Evolutionary conservation across 2,888 invertebrate species (phyloP).

Genomic region (Epistrophe grossulariae): DNA sequence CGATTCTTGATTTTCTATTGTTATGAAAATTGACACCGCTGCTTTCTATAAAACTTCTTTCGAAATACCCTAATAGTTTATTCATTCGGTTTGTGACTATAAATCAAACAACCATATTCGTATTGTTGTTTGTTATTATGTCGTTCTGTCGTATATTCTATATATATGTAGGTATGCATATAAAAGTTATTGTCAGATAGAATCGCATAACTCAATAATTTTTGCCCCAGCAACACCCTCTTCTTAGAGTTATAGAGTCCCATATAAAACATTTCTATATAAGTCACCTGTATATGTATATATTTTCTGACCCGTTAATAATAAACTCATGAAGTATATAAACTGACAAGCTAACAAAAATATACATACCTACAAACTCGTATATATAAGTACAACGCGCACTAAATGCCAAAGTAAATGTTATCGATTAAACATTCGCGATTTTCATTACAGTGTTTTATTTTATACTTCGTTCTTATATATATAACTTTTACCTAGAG

Average conservation of each 20-base stretch:
- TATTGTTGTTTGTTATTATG: neutral
- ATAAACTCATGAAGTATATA: slow-evolving; percentile 37
- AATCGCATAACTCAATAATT: slow-evolving; percentile 65
- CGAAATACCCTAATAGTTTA: neutral
- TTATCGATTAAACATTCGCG: slow-evolving; percentile 76
- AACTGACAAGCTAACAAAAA: slow-evolving; percentile 44
- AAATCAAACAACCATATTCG: neutral
- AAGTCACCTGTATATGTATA: slow-evolving; percentile 70
- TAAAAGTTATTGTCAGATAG: slow-evolving; percentile 8
- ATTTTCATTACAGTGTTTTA: slow-evolving; percentile 74
- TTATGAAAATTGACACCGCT: neutral
- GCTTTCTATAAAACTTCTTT: neutral
- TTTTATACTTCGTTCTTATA: slow-evolving; percentile 49
- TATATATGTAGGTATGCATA: neutral
- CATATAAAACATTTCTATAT: neutral
- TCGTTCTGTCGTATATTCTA: neutral
- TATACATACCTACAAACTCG: neutral
- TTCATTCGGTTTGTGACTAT: neutral
- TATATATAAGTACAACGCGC: neutral
- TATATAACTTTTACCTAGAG: neutral
- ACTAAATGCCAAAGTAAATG: slow-evolving; percentile 72
- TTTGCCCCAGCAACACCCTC: slow-evolving; percentile 50
- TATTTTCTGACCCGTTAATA: slow-evolving; percentile 71
- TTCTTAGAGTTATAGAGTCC: neutral
- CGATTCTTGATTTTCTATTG: neutral